Conservation (phyloP, 2,797 vertebrate species). For the Remorina albescens region DNA sequence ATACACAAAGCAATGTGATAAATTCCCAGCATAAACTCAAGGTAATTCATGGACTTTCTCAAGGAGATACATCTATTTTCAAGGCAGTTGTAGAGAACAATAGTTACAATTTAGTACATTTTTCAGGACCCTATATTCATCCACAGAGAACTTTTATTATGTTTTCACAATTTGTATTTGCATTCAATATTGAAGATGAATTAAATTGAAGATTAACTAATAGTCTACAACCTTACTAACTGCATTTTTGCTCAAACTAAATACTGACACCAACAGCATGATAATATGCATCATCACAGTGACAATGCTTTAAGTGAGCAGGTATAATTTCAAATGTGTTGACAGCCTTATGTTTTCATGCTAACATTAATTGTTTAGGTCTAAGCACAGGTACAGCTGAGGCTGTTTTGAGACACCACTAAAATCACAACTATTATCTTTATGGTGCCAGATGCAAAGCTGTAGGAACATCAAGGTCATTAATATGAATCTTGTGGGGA, state of each 20-base stretch:
- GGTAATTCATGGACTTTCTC: constrained; percentile 5
- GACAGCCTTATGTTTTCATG: neutral
- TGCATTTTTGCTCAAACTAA: neutral
- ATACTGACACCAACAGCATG: neutral
- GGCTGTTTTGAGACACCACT: neutral
- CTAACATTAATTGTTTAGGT: neutral
- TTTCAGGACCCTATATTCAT: constrained; percentile 1
- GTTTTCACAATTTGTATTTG: constrained; percentile 4
- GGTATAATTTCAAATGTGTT: neutral
- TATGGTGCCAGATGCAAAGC: no score
- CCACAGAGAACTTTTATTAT: neutral
- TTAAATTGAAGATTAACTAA: no score
- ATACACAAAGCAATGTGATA: constrained; percentile 29
- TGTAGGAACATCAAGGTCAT: neutral
- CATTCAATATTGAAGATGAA: constrained; percentile 8
- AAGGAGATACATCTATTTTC: neutral
- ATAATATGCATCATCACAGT: neutral
- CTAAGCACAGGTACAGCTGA: neutral
- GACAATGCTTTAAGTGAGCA: neutral
- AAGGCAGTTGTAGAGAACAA: constrained; percentile 1
- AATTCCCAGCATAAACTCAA: constrained; percentile 34
- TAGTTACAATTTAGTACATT: neutral
- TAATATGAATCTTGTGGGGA: neutral
- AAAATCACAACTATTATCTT: no score
- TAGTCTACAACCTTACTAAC: neutral